Evolutionary conservation across 2,113 vertebrate species (phyloP).

Genomic region (Collichthys lucidus): DNA sequence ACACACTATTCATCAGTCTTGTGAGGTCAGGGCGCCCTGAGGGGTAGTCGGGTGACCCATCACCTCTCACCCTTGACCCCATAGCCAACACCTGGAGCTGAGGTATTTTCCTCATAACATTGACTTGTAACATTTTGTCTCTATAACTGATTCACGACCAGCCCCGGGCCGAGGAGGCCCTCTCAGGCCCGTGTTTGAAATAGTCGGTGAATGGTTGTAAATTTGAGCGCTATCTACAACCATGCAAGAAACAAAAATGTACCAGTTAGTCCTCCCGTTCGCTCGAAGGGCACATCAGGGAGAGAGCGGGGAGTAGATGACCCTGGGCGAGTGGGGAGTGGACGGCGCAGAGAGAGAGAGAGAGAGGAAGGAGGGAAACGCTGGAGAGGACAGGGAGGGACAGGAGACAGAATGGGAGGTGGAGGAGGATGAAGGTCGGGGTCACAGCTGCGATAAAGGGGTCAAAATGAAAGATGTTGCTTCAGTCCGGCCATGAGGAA

Average conservation of each 20-base stretch:
- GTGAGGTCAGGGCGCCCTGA: slow-evolving; percentile 74
- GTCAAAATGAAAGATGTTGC: slow-evolving; percentile 77
- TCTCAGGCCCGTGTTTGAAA: neutral
- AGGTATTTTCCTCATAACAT: slow-evolving; percentile 79
- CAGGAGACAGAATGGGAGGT: slow-evolving; percentile 46
- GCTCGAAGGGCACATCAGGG: neutral
- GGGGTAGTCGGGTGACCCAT: slow-evolving; percentile 70
- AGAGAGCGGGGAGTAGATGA: slow-evolving; percentile 26
- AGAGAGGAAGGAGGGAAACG: slow-evolving; percentile 59
- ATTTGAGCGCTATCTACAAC: slow-evolving; percentile 9
- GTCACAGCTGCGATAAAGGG: slow-evolving; percentile 80
- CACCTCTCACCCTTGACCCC: slow-evolving; percentile 74
- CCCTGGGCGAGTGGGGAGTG: slow-evolving; percentile 44
- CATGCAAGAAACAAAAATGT: neutral
- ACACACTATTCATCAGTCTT: slow-evolving; percentile 78
- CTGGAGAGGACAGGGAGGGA: slow-evolving; percentile 57
- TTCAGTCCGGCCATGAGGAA: slow-evolving; percentile 47
- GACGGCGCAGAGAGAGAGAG: neutral
- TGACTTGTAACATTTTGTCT: slow-evolving; percentile 68
- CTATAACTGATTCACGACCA: slow-evolving; percentile 38
- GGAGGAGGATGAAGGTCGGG: slow-evolving; percentile 60
- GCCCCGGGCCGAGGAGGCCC: neutral
- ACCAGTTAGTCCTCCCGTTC: neutral
- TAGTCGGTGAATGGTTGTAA: slow-evolving; percentile 9
- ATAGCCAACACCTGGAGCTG: slow-evolving; percentile 78